Evolutionary conservation across 2,113 vertebrate species (phyloP), one percentile per base, ranked within the genome.

Genomic region (Corythaeola cristata): DNA sequence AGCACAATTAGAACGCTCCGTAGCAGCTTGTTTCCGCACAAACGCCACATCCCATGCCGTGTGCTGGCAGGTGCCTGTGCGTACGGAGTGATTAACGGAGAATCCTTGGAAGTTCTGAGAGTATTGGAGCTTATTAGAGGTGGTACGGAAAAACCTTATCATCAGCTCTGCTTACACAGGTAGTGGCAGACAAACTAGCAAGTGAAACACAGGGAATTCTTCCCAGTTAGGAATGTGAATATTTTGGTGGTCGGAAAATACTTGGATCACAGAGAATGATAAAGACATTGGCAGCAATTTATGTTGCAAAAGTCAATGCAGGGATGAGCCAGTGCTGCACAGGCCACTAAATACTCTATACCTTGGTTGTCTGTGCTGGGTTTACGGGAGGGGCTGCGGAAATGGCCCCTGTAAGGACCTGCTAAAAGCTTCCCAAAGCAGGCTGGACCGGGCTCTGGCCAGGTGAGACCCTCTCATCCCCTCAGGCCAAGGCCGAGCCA

Each of bases 231-330:
- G 60, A 52, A 67, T 2, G 3, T 18, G 13, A 78, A 20, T 75
- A 58, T 52, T 77, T 55, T 35, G 16, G 15, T 55, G 21, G 27
- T 44, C 41, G 47, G 37, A 69, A 81, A 73, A 56, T 28, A 60
- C 1, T 2, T 69, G 64, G 24, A 66, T 27, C 33, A 12, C 0
- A 2, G 19, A 73, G 35, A 55, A 44, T 0, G 3, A 67, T 90
- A 37, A 9, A 49, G 37, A 80, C 52, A 35, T 5, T 14, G 14
- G 28, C n/a, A 35, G 21, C 8, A 50, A 55, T 60, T 85, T 67
- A 23, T 55, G 47, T 33, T 78, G 21, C 52, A 67, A 82, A 81
- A 74, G 4, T 11, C 60, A 49, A 12, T 52, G 19, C 12, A 60
- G 33, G 12, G 22, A 27, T 77, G 41, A 66, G 6, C 27, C 24